phyloP scores from a whole-genome alignment of 1,140 invertebrate species.

The Drosophila lowei region DNA sequence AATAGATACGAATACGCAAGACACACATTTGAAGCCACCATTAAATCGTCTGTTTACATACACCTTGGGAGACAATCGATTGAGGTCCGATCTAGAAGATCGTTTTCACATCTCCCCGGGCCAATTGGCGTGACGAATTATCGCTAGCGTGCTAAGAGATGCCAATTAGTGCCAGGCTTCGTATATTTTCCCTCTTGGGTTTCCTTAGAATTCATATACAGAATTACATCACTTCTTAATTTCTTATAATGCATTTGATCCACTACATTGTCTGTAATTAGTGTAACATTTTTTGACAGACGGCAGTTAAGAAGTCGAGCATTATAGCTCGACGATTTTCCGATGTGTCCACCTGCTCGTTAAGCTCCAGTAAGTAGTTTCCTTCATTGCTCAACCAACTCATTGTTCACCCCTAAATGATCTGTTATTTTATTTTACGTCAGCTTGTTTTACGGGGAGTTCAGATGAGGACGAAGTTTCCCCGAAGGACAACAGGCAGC shows the following conservation, averaged over 20 bases:
- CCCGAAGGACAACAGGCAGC: constrained; percentile 92
- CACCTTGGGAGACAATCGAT: constrained; percentile 32
- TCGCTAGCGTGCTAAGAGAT: constrained; percentile 59
- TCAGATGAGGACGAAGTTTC: constrained; percentile 88
- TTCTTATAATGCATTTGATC: too few species aligned
- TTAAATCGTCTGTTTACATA: constrained; percentile 61
- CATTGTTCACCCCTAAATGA: constrained; percentile 74
- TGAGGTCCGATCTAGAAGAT: constrained; percentile 15
- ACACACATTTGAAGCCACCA: constrained; percentile 50
- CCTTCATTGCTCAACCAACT: not conserved
- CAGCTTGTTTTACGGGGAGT: constrained; percentile 93
- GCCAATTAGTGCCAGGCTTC: constrained; percentile 43
- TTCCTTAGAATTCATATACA: constrained; percentile 24
- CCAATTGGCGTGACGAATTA: constrained; percentile 69
- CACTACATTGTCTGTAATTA: not conserved
- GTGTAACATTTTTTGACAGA: constrained; percentile 28
- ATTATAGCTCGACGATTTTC: constrained; percentile 93
- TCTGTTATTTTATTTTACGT: too few species aligned
- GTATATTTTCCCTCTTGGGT: constrained; percentile 13
- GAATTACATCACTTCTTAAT: constrained; percentile 14
- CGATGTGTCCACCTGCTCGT: constrained; percentile 95
- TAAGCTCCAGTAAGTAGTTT: constrained; percentile 89
- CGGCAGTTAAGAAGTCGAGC: constrained; percentile 66
- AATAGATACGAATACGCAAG: constrained; percentile 48
- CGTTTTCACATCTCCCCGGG: constrained; percentile 14